Evolutionary conservation across 23 tunicate genomes (phyloP).

Genomic region (Aplidium turbinatum): DNA sequence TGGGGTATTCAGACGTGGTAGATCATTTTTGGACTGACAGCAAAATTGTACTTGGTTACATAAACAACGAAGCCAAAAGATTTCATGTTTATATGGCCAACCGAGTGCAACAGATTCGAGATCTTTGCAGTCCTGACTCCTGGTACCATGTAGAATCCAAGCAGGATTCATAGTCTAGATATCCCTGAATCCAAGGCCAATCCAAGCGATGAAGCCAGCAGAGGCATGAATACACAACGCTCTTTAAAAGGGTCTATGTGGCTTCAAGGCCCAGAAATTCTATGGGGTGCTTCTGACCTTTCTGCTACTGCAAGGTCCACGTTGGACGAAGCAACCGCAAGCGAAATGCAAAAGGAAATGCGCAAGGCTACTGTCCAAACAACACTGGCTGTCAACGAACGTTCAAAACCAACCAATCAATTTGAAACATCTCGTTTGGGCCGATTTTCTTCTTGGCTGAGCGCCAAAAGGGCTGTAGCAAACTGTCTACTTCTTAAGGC

Average conservation of each 20-base stretch:
- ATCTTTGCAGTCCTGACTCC: slow-evolving; percentile 4
- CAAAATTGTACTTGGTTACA: slow-evolving; percentile 19
- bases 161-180: no score
- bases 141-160: slow-evolving; percentile 8
- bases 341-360: neutral
- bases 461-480: neutral
- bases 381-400: neutral
- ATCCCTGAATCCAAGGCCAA: no score
- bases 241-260: neutral
- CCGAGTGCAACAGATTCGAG: slow-evolving; percentile 30
- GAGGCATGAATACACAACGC: neutral
- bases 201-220: slow-evolving; percentile 23
- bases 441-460: slow-evolving; percentile 1
- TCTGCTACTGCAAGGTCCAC: neutral
- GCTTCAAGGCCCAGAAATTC: slow-evolving; percentile 2
- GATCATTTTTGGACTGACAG: slow-evolving; percentile 21
- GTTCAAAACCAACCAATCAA: neutral
- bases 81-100: slow-evolving; percentile 23
- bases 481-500: neutral
- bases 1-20: neutral
- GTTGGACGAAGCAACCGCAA: neutral
- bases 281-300: neutral
- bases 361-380: slow-evolving; percentile 2
- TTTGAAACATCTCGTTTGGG: neutral
- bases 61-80: slow-evolving; percentile 10